Evolutionary conservation across 2,888 invertebrate species (phyloP).

Genomic region (Aphodius granarius): DNA sequence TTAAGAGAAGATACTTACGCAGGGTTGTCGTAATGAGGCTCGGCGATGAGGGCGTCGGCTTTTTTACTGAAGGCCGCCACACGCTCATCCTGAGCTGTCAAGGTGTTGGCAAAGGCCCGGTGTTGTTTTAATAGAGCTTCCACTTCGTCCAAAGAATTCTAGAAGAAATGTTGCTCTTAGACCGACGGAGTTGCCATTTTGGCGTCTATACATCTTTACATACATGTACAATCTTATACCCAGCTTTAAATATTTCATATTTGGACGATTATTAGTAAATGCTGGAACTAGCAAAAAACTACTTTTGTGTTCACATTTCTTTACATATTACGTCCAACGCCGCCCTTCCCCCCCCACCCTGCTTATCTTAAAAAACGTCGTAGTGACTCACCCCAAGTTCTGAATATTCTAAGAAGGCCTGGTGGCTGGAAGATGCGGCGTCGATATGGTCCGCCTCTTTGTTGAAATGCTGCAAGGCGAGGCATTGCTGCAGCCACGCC

Average conservation of each 20-base stretch:
- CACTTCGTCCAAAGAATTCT: constrained; percentile 88
- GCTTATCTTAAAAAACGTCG: too few relatives aligned
- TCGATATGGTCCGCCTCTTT: constrained; percentile 97
- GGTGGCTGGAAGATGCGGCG: constrained; percentile 91
- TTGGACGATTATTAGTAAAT: too few relatives aligned
- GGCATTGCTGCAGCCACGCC: constrained; percentile 81
- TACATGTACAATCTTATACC: too few relatives aligned
- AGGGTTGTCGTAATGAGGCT: constrained; percentile 77
- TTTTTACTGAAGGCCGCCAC: constrained; percentile 79
- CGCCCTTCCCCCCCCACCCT: too few relatives aligned
- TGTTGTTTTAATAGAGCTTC: constrained; percentile 92
- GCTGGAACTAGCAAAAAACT: too few relatives aligned
- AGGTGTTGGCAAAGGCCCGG: constrained; percentile 88
- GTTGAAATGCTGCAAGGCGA: constrained; percentile 89
- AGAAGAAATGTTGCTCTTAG: constrained; percentile 33
- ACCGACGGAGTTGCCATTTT: too few relatives aligned
- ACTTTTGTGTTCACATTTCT: too few relatives aligned
- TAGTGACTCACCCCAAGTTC: constrained; percentile 72
- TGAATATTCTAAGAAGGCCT: constrained; percentile 87
- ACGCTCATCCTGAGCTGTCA: constrained; percentile 88
- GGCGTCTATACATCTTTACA: too few relatives aligned
- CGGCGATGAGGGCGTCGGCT: constrained; percentile 77
- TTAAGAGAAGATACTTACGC: constrained; percentile 61
- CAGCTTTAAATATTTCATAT: too few relatives aligned
- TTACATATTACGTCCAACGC: too few relatives aligned